Evolutionary conservation across 2,888 invertebrate genomes (phyloP), one percentile per base, ranked within the genome.

Genomic region (Drosophila nr. perissopoda): DNA sequence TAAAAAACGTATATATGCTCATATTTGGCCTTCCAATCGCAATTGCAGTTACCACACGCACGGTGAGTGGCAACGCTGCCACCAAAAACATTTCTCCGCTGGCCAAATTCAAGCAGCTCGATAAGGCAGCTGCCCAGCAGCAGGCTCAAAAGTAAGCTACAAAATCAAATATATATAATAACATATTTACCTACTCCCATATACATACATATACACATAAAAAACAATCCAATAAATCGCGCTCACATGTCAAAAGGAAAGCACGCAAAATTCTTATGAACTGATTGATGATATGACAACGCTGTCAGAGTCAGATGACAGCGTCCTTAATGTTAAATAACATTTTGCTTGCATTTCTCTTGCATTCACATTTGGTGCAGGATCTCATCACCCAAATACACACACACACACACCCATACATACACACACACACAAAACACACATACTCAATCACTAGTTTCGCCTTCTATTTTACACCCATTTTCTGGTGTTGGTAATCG

Each of bases 21-120:
- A 27, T 49, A 49, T 33, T 31, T 48, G 4, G 1, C 27, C 1
- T 3, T 27, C 11, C 1, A 10, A 8, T 38, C 49, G 18, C 18
- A 16, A 8, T 18, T 29, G 11, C 69, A 93, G 93, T 93, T 86
- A 93, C 92, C 84, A 93, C 92, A 76, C 91, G 91, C 71, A 91
- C 94, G 94, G 95, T 95, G 92, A 94, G 94, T 91, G 94, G 94
- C 91, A 88, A 76, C 65, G 82, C 89, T 93, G 93, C 94, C 93
- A 76, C 94, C 93, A 92, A 97, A 95, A 96, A 96, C 83, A 95
- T 96, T 92, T 97, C 97, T 90, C 97, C 98, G 78, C 97, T 98
- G 94, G 96, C 97, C 92, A 98, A 97, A 94, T 98, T 98, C 94
- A 96, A 96, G 93, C 97, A 98, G 94, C 95, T 98, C 93, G 98